Evolutionary conservation across 2,113 vertebrate genomes (phyloP).

Genomic region (Sinocyclocheilus anophthalmus): DNA sequence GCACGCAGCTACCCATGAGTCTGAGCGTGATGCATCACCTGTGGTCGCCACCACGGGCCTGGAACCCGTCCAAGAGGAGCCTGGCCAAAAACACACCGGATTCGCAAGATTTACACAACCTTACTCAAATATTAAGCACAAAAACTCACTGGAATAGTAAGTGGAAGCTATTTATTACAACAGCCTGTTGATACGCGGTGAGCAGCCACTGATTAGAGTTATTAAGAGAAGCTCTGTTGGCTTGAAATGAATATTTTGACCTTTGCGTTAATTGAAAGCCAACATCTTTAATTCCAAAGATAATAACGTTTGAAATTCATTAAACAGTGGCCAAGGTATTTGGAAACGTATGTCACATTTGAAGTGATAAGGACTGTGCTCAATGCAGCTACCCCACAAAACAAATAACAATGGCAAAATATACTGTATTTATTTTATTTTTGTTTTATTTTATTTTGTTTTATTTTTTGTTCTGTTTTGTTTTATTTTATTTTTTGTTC

Average conservation of each 20-base stretch:
- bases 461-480: no score
- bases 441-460: no score
- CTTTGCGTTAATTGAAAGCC: not conserved
- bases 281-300: not conserved
- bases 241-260: not conserved
- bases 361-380: not conserved
- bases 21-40: constrained; percentile 74
- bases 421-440: no score
- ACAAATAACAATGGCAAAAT: no score
- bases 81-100: constrained; percentile 36
- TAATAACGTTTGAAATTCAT: not conserved
- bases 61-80: not conserved
- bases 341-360: not conserved
- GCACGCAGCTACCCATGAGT: constrained; percentile 53
- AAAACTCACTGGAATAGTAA: not conserved
- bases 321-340: not conserved
- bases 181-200: constrained; percentile 9
- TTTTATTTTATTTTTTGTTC: no score
- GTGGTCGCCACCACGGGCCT: constrained; percentile 43
- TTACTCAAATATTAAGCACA: constrained; percentile 31
- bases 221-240: not conserved
- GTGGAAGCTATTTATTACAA: constrained; percentile 2
- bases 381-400: not conserved
- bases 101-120: constrained; percentile 20
- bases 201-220: constrained; percentile 2